Evolutionary conservation across 2,113 vertebrate species (phyloP).

Genomic region (Cyprinus carpio): DNA sequence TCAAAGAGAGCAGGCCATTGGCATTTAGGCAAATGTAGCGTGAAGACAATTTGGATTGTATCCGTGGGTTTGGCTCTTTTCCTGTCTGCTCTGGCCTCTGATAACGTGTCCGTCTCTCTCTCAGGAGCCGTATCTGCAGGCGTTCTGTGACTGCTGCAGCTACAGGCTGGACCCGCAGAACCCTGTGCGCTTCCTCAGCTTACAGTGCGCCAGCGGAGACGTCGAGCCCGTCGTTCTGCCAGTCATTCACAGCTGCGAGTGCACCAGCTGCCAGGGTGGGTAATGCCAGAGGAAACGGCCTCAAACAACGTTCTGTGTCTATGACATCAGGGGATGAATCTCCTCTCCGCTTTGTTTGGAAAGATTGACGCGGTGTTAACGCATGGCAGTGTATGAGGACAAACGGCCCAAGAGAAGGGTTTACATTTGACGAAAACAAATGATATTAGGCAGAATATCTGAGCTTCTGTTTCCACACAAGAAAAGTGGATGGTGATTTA

Average conservation of each 20-base stretch:
- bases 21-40: slow-evolving; percentile 29
- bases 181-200: slow-evolving; percentile 82
- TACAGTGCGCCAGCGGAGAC: slow-evolving; percentile 76
- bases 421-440: not conserved
- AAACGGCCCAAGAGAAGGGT: not conserved
- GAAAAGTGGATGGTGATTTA: not conserved
- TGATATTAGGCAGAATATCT: not conserved
- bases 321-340: not conserved
- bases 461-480: not conserved
- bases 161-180: slow-evolving; percentile 81
- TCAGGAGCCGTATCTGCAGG: slow-evolving; percentile 89
- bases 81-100: not conserved
- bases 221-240: slow-evolving; percentile 82
- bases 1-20: slow-evolving; percentile 2
- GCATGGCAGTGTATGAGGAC: not conserved
- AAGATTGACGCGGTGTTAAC: not conserved
- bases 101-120: not conserved
- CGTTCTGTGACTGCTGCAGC: slow-evolving; percentile 85
- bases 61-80: not conserved
- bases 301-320: no score
- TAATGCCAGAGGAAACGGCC: not conserved
- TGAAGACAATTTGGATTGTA: slow-evolving; percentile 44
- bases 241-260: slow-evolving; percentile 86
- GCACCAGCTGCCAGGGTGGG: slow-evolving; percentile 86
- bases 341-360: not conserved